Evolutionary conservation across 1,140 invertebrate genomes (phyloP), one percentile per base, ranked within the genome.

Genomic region (Leucophenga varia): DNA sequence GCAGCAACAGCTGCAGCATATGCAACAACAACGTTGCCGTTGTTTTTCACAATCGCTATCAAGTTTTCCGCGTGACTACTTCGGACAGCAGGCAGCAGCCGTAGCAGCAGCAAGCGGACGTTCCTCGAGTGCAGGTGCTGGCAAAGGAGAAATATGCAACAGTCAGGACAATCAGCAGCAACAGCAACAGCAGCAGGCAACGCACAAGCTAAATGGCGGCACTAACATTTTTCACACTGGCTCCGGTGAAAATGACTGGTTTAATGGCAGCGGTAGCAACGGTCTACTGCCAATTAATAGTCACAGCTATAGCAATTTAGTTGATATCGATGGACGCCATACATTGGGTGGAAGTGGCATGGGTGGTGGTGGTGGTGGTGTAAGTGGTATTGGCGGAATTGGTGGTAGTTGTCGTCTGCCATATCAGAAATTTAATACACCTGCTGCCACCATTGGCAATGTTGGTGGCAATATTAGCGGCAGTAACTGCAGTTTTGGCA

Each of bases 31-130:
- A 43, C 52, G 68, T 14, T 68, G 68, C 14, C 71, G 68, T 38
- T 72, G 69, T 52, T 72, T 74, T 25, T 70, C 68, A 9, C 70
- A 74, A 25, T 74, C 72, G n/a, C 40, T 72, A 48, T 50, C 65
- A 19, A 71, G 55, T 51, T 74, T 74, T 39, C 63, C 68, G 12
- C 57, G 51, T 53, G 55, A 53, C 39, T 53, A 52, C 22, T 55
- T 54, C n/a, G 41, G 25, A 32, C 39, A 36, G 22, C 59, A 18
- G 61, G 21, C 52, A 44, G 30, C 41, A 22, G 14, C 16, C 7
- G 1, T 49, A 49, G 17, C 48, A 49, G 14, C 55, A 52, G 20
- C 59, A 46, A 3, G 12, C 56, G 48, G 12, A 40, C 34, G 21
- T n/a, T n/a, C n/a, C n/a, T n/a, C n/a, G n/a, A n/a, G 19, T 16